Evolutionary conservation across 2,113 vertebrate species (phyloP).

Genomic region (Bos indicus): DNA sequence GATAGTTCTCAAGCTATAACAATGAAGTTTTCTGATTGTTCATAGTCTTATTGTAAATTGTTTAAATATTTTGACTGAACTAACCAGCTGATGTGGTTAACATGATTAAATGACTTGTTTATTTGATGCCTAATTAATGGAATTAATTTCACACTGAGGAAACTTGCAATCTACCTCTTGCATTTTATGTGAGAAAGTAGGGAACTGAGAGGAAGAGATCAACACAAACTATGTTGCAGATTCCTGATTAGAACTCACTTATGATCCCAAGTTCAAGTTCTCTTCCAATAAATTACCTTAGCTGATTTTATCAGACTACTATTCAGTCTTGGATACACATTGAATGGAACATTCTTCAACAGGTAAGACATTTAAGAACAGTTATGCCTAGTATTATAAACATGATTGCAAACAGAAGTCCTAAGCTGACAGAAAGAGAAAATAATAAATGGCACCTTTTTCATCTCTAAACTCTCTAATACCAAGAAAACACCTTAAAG

Average conservation of each 20-base stretch:
- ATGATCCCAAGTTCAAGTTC: not conserved
- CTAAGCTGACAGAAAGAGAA: slow-evolving; percentile 62
- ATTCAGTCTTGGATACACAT: not conserved
- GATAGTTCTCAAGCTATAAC: not conserved
- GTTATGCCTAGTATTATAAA: slow-evolving; percentile 46
- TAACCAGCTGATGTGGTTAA: not conserved
- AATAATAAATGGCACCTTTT: slow-evolving; percentile 70
- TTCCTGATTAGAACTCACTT: not conserved
- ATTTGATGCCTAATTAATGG: not conserved
- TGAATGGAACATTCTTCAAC: slow-evolving; percentile 27
- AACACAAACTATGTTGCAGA: not conserved
- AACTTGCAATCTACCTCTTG: not conserved
- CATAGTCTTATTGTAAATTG: not conserved
- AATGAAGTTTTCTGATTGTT: not conserved
- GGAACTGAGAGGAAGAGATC: not conserved
- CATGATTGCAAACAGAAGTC: slow-evolving; percentile 47
- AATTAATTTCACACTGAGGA: not conserved
- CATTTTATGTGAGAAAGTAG: not conserved
- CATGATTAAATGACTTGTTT: not conserved
- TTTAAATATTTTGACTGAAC: not conserved
- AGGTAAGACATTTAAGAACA: slow-evolving; percentile 57
- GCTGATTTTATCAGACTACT: not conserved
- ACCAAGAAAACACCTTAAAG: slow-evolving; percentile 72
- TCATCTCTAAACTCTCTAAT: slow-evolving; percentile 73
- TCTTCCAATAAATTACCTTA: not conserved